phyloP scores from a whole-genome alignment of 2,797 vertebrate genomes.

The Thunnus albacares region DNA sequence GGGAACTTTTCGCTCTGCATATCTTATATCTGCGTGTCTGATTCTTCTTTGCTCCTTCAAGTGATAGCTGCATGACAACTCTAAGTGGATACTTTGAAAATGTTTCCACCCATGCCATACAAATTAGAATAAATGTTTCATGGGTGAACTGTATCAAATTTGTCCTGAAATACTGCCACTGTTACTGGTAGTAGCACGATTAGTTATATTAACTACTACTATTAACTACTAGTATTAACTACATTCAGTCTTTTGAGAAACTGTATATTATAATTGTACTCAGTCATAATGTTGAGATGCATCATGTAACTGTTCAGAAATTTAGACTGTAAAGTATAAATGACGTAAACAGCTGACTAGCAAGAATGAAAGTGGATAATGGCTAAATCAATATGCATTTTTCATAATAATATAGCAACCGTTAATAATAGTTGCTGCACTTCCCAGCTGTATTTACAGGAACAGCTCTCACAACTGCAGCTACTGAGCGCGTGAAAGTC shows the following conservation, averaged over 20 bases:
- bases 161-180: conserved; percentile 6
- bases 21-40: conserved; percentile 57
- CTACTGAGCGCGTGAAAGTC: not conserved
- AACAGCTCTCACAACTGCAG: not conserved
- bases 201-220: not conserved
- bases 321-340: not conserved
- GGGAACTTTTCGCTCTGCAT: conserved; percentile 45
- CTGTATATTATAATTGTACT: not conserved
- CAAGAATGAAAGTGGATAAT: too few species aligned
- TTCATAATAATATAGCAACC: not conserved
- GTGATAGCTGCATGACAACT: conserved; percentile 44
- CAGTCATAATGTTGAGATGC: not conserved
- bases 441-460: not conserved
- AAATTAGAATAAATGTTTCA: conserved; percentile 38
- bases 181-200: not conserved
- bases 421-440: not conserved
- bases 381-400: not conserved
- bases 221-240: not conserved
- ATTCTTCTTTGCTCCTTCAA: conserved; percentile 54
- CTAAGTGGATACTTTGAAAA: conserved; percentile 38
- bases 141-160: conserved; percentile 2
- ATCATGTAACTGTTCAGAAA: not conserved
- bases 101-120: conserved; percentile 21
- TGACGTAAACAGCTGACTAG: too few species aligned
- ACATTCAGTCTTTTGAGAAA: not conserved